These are phyloP conservation scores for Eilema caniola DNA, from an alignment of 2,888 invertebrate genomes.

Conservation along the genomic window DNA sequence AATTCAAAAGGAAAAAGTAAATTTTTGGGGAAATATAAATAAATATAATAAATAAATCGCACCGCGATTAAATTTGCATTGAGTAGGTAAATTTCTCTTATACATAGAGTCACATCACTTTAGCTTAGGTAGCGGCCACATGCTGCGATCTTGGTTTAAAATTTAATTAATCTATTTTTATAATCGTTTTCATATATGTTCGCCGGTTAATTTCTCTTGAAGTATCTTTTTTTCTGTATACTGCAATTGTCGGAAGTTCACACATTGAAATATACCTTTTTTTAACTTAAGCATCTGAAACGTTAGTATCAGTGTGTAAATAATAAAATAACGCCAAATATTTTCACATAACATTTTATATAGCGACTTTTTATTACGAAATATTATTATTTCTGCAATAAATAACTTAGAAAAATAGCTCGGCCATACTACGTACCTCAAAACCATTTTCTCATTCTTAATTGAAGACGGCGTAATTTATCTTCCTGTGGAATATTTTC, in stretches of 20 bases:
- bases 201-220: too few species aligned
- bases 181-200: too few species aligned
- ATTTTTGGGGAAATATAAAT: neutral
- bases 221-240: too few species aligned
- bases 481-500: slow-evolving; percentile 50
- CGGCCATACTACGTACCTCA: slow-evolving; percentile 38
- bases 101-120: neutral
- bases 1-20: neutral
- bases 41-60: neutral
- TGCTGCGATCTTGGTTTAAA: neutral
- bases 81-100: neutral
- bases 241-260: too few species aligned
- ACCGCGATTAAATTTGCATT: neutral
- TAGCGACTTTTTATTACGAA: neutral
- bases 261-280: too few species aligned
- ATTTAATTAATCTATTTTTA: neutral
- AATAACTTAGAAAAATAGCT: slow-evolving; percentile 37
- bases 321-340: slow-evolving; percentile 22
- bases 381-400: slow-evolving; percentile 15
- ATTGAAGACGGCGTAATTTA: slow-evolving; percentile 55
- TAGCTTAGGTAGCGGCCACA: too few species aligned
- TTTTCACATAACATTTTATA: slow-evolving; percentile 22
- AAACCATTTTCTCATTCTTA: slow-evolving; percentile 52
- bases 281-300: too few species aligned
- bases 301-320: too few species aligned